Base-by-base conservation (phyloP, 2,113 vertebrate species). In the Astur gentilis region DNA sequence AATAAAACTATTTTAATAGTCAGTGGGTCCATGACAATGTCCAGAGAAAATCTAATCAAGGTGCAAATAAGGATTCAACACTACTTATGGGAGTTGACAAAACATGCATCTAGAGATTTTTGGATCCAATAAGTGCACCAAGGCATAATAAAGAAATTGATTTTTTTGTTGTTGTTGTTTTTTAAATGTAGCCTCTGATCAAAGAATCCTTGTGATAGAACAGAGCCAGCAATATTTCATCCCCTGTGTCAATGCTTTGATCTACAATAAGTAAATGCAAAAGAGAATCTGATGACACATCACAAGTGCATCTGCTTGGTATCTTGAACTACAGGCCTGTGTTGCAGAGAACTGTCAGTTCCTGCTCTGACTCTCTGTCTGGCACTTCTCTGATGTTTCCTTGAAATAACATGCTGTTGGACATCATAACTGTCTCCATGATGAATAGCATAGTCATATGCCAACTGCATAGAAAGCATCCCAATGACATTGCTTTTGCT, bases 201-300 rank as follows among this genome's bases (percentile, higher is more conserved):
- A 97, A 96, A 97, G 92, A 93, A 69, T 67, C 55, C 52, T 42
- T 10, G 31, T 69, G 94, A 45, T 49, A 84, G 67, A 93, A 93
- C 70, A 89, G 73, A 87, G 67, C 89, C 78, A 89, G 91, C 65
- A 87, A 83, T 96, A 94, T 96, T 92, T 87, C 82, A 89, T 81
- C 90, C 90, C 64, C 47, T 6, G 38, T 85, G 93, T 94, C 92
- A 89, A 32, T 34, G 85, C 97, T 98, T 98, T 98, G 97, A 98
- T 98, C 95, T 93, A 62, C 80, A 85, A 84, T 87, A 93, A 94
- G 87, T 22, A 95, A 95, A 97, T 96, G 92, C 76, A 94, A 91
- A 95, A 91, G 80, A 79, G 84, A 92, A 72, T 57, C 55, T 96
- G 96, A 95, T 82, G 95, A 55, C 87, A 96, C 94, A 98, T 96